These are phyloP conservation scores for Macropodus opercularis DNA, from an alignment of 2,797 vertebrate genomes.

Conservation along the genomic window DNA sequence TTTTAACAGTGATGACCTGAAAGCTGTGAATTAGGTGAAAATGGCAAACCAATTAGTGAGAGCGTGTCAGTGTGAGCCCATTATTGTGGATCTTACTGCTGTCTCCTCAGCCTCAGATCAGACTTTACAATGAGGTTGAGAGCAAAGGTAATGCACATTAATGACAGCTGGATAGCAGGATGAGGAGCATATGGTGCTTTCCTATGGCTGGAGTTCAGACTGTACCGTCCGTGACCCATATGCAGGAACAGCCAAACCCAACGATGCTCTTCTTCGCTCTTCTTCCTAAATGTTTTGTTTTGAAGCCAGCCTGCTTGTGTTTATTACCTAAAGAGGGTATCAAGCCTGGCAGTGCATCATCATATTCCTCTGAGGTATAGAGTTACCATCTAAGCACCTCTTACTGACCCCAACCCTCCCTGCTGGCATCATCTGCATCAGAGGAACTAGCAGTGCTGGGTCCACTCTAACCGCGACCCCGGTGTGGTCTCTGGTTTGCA, in stretches of 20 bases:
- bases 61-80: constrained; percentile 35
- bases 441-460: constrained; percentile 34
- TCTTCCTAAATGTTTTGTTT: constrained; percentile 3
- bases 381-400: constrained; percentile 39
- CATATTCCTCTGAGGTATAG: constrained; percentile 32
- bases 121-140: constrained; percentile 48
- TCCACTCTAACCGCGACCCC: constrained; percentile 44
- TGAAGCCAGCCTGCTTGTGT: constrained; percentile 6
- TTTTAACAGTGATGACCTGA: constrained; percentile 44
- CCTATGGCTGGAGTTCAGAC: constrained; percentile 41
- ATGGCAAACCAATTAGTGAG: constrained; percentile 60
- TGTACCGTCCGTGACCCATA: too few relatives aligned
- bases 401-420: constrained; percentile 37
- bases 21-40: constrained; percentile 51
- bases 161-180: constrained; percentile 63
- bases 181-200: constrained; percentile 62
- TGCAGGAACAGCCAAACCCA: constrained; percentile 21
- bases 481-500: constrained; percentile 31
- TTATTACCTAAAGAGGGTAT: constrained; percentile 7
- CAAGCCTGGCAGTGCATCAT: constrained; percentile 13
- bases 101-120: constrained; percentile 50
- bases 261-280: neutral
- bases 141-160: constrained; percentile 62
- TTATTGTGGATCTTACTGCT: constrained; percentile 51
- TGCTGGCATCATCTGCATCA: constrained; percentile 39